A percentile compares a stretch with the other conserved stretches of the same genome.
These are phyloP conservation scores for Nectonema munidae DNA, from an alignment of 2,888 invertebrate genomes.

Conservation along the genomic window DNA sequence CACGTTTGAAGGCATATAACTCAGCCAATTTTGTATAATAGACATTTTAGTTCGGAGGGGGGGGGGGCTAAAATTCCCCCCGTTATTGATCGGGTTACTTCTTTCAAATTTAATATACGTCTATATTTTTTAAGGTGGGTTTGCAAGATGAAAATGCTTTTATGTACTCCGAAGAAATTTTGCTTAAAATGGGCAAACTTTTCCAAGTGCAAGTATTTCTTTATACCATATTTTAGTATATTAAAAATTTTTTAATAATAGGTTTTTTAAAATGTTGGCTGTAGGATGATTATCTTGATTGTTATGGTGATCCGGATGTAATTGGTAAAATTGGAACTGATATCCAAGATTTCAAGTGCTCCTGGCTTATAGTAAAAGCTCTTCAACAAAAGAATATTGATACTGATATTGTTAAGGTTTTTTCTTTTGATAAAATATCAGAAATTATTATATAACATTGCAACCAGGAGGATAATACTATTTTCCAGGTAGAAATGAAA, in stretches of 20 bases:
- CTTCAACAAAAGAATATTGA: constrained; percentile 39
- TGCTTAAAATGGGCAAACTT: constrained; percentile 58
- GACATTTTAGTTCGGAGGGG: too few relatives aligned
- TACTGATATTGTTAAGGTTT: constrained; percentile 27
- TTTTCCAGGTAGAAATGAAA: too few relatives aligned
- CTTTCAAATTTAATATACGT: too few relatives aligned
- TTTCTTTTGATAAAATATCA: too few relatives aligned
- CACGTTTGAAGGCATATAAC: too few relatives aligned
- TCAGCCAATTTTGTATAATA: too few relatives aligned
- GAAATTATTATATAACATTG: too few relatives aligned
- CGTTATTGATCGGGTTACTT: too few relatives aligned
- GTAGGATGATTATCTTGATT: constrained; percentile 51
- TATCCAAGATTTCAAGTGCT: constrained; percentile 74
- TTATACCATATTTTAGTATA: constrained; percentile 6
- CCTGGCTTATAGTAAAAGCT: constrained; percentile 66
- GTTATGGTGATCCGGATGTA: constrained; percentile 47
- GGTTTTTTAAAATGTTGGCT: constrained; percentile 63
- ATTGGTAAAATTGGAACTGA: constrained; percentile 67
- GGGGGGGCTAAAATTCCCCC: too few relatives aligned
- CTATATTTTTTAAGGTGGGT: too few relatives aligned
- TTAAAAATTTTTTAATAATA: constrained; percentile 17
- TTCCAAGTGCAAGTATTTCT: constrained; percentile 49
- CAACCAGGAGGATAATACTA: too few relatives aligned
- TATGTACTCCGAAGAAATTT: constrained; percentile 2
- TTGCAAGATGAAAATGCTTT: too few relatives aligned